Base-by-base conservation (phyloP, 2,113 vertebrate species). In the Equus przewalskii region DNA sequence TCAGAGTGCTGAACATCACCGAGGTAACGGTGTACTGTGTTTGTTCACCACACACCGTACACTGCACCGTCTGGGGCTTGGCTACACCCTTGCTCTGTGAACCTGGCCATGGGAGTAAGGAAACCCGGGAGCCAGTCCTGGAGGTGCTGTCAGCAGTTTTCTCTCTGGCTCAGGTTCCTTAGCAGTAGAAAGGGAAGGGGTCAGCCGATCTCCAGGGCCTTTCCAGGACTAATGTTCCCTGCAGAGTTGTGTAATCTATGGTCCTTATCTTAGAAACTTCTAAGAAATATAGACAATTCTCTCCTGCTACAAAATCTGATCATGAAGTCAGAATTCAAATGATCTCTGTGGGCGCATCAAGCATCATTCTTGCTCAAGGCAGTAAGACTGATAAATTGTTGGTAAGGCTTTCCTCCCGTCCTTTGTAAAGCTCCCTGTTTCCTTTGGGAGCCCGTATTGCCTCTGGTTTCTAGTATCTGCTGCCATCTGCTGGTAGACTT, bases 401-500 rank as follows among this genome's bases (percentile, higher is more conserved):
- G 16, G 21, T 1, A 9, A 56, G 26, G 49, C 67, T 70, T 60
- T 3, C 13, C 46, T 15, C 1, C 14, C 7, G 49, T 69, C 36
- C 19, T 2, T 41, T 41, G 30, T 26, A 9, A 54, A 21, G 26
- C 79, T 3, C 7, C 6, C 0, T 0, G 12, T 19, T 56, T 41
- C 58, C 49, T 36, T 13, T 6, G 0, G 3, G 36, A 76, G 51
- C 2, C 30, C 6, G 0, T 2, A 5, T 3, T 51, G 65, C 30
- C 28, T 49, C 33, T 16, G 28, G 26, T 16, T 33, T 8, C 0
- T 85, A 96, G 96, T 69, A 19, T 98, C 75, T 99, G 98, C 98
- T 99, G 99, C 98, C 98, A 96, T 36, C 99, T 98, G 83, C 98
- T 96, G 98, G 98, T 80, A 12, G 8, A 62, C 56, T 21, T 28